Percentiles rank a stretch among this genome's conserved stretches.
phyloP scores from a whole-genome alignment of 2,113 vertebrate species.

The Channa maculata region DNA sequence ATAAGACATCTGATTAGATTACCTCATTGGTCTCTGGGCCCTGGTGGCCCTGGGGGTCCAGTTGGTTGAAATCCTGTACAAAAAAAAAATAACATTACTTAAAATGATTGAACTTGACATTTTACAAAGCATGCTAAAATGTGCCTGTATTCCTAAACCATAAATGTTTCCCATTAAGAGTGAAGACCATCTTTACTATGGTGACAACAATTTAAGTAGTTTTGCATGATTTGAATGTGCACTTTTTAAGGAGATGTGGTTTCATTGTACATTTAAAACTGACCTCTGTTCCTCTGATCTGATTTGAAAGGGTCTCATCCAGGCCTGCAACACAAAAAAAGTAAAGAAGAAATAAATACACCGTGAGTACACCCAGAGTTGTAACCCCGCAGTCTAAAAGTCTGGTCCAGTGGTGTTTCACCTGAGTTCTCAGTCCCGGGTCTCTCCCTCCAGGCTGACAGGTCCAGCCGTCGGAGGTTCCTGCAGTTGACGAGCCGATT shows the following conservation, averaged over 20 bases:
- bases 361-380: background rate
- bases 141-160: slow-evolving; percentile 2
- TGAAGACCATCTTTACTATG: background rate
- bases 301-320: background rate
- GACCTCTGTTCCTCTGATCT: slow-evolving; percentile 48
- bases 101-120: background rate
- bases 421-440: slow-evolving; percentile 4
- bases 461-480: slow-evolving; percentile 45
- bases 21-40: slow-evolving; percentile 58
- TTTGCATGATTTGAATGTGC: background rate
- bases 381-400: too few relatives aligned
- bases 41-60: background rate
- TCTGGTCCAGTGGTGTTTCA: slow-evolving; percentile 4
- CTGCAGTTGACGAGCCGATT: slow-evolving; percentile 51
- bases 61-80: slow-evolving; percentile 1
- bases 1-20: slow-evolving; percentile 11
- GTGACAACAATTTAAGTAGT: slow-evolving; percentile 4
- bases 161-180: background rate
- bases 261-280: slow-evolving; percentile 35
- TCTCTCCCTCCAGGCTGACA: slow-evolving; percentile 71
- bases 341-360: slow-evolving; percentile 24
- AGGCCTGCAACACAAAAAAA: slow-evolving; percentile 66
- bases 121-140: background rate
- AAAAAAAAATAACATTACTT: background rate
- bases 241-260: background rate